Base-by-base conservation (phyloP, 1,140 invertebrate genomes). In the Platyscapa corneri region DNA sequence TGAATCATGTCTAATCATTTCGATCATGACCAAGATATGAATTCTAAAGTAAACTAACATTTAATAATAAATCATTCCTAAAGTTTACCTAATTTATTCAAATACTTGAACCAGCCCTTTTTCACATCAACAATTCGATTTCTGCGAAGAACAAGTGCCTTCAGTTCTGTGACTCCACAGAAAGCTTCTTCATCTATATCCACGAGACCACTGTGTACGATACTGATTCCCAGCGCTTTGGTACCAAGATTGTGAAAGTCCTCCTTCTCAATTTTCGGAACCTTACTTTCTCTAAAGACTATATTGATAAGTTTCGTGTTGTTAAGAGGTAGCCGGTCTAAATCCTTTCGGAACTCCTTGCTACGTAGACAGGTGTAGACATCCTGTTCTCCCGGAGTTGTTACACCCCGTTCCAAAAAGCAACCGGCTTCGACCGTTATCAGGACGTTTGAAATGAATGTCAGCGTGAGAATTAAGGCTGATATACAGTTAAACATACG, bases 61-160 rank as follows among this genome's bases (percentile, higher is more conserved):
- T 67, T 34, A 67, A 34, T 1, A 16, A 67, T 3, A 34, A 34
- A 67, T 20, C 10, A 34, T 20, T 8, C 30, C 65, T 60, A 60
- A 14, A 3, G 56, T 77, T 77, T 60, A 86, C 84, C 84, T 42
- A 86, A 56, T 86, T 86, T 86, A 5, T 12, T 64, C 5, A 86
- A 56, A 82, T 86, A 72, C 80, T 53, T 86, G 80, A 86, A 86
- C 84, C 84, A 86, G 14, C 8, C 34, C 46, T 78, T 86, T 32
- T 78, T 86, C 23, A 82, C 80, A 3, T 78, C 53, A n/a, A 42
- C 18, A 18, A 86, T 60, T 1, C 46, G 56, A 32, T 82, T 82
- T 14, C 80, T 56, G 37, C 84, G 72, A 10, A 86, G 70, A 39
- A 86, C 77, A 12, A 86, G 80, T 0, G 49, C 84, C 49, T 82